Percentiles rank a stretch among this genome's conserved stretches.
phyloP scores from a whole-genome alignment of 2,888 invertebrate species.

The Drosophila pullipes region DNA sequence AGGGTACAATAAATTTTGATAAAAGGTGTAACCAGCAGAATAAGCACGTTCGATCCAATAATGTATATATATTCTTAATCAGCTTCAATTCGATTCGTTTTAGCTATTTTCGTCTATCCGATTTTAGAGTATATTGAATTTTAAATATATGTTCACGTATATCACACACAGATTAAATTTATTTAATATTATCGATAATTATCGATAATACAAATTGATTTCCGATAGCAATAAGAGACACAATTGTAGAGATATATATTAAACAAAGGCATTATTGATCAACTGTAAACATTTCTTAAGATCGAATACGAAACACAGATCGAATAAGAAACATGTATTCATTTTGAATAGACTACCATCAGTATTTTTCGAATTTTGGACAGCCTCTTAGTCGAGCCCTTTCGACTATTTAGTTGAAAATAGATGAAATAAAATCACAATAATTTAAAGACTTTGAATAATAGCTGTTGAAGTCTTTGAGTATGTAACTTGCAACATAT shows the following conservation, averaged over 20 bases:
- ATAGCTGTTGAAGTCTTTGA: background rate
- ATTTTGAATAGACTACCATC: background rate
- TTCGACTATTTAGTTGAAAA: background rate
- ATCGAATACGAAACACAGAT: background rate
- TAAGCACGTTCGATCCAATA: background rate
- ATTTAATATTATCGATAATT: background rate
- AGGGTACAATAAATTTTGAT: background rate
- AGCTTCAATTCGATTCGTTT: background rate
- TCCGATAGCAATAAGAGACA: background rate
- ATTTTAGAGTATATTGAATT: background rate
- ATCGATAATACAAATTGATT: background rate
- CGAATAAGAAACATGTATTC: background rate
- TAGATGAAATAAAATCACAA: background rate
- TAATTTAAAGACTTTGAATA: background rate
- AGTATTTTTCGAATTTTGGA: background rate
- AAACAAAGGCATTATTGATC: background rate
- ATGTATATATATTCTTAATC: background rate
- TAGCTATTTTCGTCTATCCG: background rate
- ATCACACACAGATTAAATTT: background rate
- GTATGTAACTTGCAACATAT: background rate
- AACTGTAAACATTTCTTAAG: accelerated
- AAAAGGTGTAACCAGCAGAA: background rate
- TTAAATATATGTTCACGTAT: background rate
- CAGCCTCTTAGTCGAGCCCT: background rate
- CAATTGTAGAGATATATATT: background rate